Base-by-base conservation (phyloP, 1,140 invertebrate genomes). In the Ladona fulva region DNA sequence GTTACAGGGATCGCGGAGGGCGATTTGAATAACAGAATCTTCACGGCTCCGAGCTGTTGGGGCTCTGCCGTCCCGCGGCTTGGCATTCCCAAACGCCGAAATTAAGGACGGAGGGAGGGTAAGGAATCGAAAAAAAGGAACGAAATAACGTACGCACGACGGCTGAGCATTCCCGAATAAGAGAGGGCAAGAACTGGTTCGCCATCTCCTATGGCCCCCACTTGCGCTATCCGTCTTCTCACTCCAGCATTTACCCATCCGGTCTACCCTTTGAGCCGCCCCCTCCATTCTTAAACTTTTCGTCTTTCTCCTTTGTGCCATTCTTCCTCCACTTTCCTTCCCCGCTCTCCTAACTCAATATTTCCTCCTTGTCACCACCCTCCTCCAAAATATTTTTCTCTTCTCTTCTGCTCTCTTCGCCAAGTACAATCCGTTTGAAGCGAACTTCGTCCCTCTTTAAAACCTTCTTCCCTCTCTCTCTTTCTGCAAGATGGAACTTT, bases 21-120 rank as follows among this genome's bases (percentile, higher is more conserved):
- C n/a, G 52, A 66, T 66, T 66, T 66, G 52, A 66, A 66, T 66
- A 66, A 66, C 52, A 66, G 52, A 66, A 66, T 66, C 44, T 66
- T 66, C 52, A 66, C 52, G 52, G 52, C 16, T 66, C n/a, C 16
- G 52, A 66, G 52, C 52, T 66, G 52, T 66, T 66, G 52, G 52
- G n/a, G 52, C 44, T 52, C 44, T 52, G 44, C 44, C 19, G 44
- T 66, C 52, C 52, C 52, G 52, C 52, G 52, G 52, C 52, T 66
- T 12, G n/a, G 52, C 52, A 66, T 66, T 66, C 52, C 52, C 52
- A 22, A 66, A 22, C 52, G 52, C 52, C 52, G 52, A 66, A 66
- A 66, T 66, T 66, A 66, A 66, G 52, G 44, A 52, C 10, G 19
- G 44, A 52, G 44, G 19, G 44, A 52, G 3, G 52, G n/a, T 3